phyloP scores from a whole-genome alignment of 2,888 invertebrate species.

The Drosophila kanekoi region DNA sequence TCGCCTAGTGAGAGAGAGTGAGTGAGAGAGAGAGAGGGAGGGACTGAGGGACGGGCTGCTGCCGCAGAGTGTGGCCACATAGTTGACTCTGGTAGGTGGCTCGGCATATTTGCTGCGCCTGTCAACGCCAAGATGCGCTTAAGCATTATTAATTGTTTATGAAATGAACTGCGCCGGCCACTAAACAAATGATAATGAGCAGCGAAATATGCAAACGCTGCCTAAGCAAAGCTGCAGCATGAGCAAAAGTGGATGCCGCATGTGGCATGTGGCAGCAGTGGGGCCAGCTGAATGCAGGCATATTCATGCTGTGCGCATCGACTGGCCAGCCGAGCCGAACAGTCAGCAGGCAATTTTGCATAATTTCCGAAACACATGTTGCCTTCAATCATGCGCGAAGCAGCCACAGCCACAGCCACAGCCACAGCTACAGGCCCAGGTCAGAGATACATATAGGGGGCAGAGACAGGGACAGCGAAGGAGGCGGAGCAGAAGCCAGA shows the following conservation, averaged over 20 bases:
- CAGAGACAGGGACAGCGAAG: slow-evolving; percentile 5
- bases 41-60: slow-evolving; percentile 1
- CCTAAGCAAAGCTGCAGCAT: slow-evolving; percentile 43
- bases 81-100: slow-evolving; percentile 47
- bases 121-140: slow-evolving; percentile 78
- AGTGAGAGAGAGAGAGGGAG: background rate
- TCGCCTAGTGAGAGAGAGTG: slow-evolving; percentile 17
- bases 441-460: too few relatives aligned
- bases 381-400: slow-evolving; percentile 82
- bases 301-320: slow-evolving; percentile 41
- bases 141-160: slow-evolving; percentile 78
- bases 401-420: slow-evolving; percentile 33
- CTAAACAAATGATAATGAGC: slow-evolving; percentile 76
- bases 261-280: background rate
- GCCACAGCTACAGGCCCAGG: slow-evolving; percentile 26
- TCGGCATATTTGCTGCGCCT: slow-evolving; percentile 60
- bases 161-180: slow-evolving; percentile 75
- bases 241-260: slow-evolving; percentile 16
- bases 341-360: slow-evolving; percentile 75
- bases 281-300: slow-evolving; percentile 30
- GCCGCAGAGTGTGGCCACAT: slow-evolving; percentile 39
- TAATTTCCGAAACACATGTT: slow-evolving; percentile 83
- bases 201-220: slow-evolving; percentile 71
- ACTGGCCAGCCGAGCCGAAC: slow-evolving; percentile 25
- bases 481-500: slow-evolving; percentile 22